These are phyloP conservation scores for Hydrolagus affinis DNA, from an alignment of 2,113 vertebrate species.

Conservation along the genomic window DNA sequence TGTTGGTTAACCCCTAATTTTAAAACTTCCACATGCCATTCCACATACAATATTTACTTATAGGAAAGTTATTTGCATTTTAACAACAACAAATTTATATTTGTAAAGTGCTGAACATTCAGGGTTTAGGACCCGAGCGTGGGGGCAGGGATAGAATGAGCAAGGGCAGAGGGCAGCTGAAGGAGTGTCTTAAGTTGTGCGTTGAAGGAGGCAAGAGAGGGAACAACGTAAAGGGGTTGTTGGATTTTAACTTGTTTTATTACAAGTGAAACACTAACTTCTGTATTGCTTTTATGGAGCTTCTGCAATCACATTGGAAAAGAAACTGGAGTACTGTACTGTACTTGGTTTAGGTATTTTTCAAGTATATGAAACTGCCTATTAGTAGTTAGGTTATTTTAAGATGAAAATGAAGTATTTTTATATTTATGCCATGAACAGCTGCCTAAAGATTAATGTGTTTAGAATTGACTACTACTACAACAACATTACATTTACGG, in stretches of 20 bases:
- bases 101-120: no score
- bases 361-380: not conserved
- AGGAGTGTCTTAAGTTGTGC: no score
- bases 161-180: no score
- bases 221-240: no score
- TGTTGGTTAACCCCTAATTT: not conserved
- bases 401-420: not conserved
- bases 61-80: not conserved
- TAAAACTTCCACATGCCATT: not conserved
- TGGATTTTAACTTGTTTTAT: constrained; percentile 1
- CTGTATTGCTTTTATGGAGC: not conserved
- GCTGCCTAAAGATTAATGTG: not conserved
- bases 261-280: not conserved
- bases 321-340: not conserved
- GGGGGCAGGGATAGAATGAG: no score
- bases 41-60: not conserved
- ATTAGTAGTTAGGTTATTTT: not conserved
- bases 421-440: constrained; percentile 12
- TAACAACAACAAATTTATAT: no score
- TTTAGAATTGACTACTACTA: not conserved
- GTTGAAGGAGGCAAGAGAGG: no score
- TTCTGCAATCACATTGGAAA: constrained; percentile 6
- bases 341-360: not conserved
- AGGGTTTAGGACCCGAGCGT: no score
- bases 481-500: no score